Conservation (phyloP, 23 tunicate species). For the Ciona savignyi region DNA sequence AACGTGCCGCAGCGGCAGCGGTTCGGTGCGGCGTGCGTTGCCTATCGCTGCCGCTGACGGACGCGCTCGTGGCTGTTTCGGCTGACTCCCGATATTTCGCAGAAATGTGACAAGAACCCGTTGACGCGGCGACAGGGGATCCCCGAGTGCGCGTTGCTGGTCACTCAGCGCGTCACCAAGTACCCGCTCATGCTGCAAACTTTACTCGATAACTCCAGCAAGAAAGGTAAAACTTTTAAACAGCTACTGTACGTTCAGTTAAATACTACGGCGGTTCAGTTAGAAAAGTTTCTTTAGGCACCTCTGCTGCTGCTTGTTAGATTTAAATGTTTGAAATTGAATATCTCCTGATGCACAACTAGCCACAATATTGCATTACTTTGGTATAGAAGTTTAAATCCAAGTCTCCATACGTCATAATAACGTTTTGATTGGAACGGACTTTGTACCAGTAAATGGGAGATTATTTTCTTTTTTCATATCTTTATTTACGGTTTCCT, state of each 20-base stretch:
- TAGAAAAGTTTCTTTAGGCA: too few relatives aligned
- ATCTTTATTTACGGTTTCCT: not conserved
- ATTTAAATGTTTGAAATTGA: too few relatives aligned
- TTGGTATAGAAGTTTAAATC: too few relatives aligned
- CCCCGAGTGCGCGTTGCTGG: constrained; percentile 75
- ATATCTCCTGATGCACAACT: too few relatives aligned
- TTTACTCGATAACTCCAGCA: constrained; percentile 51
- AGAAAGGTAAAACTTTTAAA: constrained; percentile 67
- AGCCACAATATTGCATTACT: too few relatives aligned
- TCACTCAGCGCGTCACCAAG: constrained; percentile 92
- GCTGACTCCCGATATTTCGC: not conserved
- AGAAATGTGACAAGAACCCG: constrained; percentile 78
- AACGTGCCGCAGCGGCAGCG: not conserved
- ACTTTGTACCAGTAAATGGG: not conserved
- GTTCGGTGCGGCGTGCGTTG: too few relatives aligned
- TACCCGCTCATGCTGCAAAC: constrained; percentile 90
- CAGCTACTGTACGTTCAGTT: too few relatives aligned
- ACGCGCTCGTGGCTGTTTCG: too few relatives aligned
- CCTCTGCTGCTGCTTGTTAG: too few relatives aligned
- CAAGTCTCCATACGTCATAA: too few relatives aligned
- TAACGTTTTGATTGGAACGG: not conserved
- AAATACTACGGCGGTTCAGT: not conserved
- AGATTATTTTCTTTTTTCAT: not conserved
- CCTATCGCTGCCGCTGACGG: too few relatives aligned
- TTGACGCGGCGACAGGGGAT: constrained; percentile 59